Conservation (phyloP, 2,797 vertebrate species). For the Clarias platycephalus region DNA sequence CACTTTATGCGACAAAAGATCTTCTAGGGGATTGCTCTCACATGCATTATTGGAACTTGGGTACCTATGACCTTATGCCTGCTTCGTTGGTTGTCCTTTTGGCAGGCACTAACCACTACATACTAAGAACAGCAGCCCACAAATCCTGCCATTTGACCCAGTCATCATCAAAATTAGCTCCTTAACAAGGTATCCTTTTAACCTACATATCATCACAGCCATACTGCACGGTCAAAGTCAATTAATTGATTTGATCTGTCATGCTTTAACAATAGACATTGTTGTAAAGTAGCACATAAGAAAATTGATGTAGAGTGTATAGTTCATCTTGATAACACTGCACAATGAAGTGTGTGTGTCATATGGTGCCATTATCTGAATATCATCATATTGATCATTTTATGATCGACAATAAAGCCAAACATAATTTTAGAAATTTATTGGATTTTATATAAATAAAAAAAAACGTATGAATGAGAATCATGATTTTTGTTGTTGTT, state of each 20-base stretch:
- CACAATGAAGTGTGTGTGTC: neutral
- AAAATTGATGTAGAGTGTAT: neutral
- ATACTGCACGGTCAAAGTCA: neutral
- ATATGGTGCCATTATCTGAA: neutral
- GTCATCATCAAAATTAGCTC: neutral
- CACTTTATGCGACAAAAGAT: no score
- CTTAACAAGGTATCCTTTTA: neutral
- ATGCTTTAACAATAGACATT: neutral
- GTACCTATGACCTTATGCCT: no score
- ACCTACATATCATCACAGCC: neutral
- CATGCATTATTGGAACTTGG: no score
- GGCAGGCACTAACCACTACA: no score
- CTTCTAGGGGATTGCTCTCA: no score
- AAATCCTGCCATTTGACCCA: no score
- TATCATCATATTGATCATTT: neutral
- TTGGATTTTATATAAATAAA: neutral
- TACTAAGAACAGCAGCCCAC: no score
- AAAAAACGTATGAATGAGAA: neutral
- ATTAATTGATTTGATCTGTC: neutral
- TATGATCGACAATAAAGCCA: neutral
- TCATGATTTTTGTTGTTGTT: neutral
- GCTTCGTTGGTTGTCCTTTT: no score
- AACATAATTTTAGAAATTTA: neutral
- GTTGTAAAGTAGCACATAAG: neutral
- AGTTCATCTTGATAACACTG: neutral